Evolutionary conservation across 2,888 invertebrate species (phyloP).

Genomic region (Mythimna impura): DNA sequence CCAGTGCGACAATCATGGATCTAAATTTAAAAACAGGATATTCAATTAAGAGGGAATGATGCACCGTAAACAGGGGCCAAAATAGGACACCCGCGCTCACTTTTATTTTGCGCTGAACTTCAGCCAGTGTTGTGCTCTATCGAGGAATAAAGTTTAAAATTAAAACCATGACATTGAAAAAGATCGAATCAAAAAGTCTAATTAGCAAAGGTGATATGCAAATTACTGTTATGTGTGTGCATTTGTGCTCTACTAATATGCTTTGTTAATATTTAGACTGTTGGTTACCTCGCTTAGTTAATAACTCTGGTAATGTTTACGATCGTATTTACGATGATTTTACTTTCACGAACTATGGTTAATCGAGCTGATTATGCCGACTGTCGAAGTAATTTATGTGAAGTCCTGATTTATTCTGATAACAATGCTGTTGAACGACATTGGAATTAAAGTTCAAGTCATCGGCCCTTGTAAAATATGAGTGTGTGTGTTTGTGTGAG

Average conservation of each 20-base stretch:
- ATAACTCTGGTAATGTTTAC: conserved; percentile 44
- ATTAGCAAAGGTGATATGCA: conserved; percentile 74
- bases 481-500: conserved; percentile 28
- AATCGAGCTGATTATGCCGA: conserved; percentile 36
- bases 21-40: conserved; percentile 89
- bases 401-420: conserved; percentile 51
- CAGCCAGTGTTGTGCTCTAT: conserved; percentile 62
- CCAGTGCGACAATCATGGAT: conserved; percentile 68
- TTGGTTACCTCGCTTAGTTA: conserved; percentile 62
- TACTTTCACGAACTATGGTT: conserved; percentile 43
- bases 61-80: conserved; percentile 86
- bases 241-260: conserved; percentile 69
- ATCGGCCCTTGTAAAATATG: conserved; percentile 38
- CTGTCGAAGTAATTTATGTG: conserved; percentile 44
- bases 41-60: conserved; percentile 87
- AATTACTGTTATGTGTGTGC: conserved; percentile 63
- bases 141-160: conserved; percentile 52
- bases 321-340: conserved; percentile 46
- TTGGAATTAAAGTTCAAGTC: conserved; percentile 55
- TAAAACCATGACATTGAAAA: conserved; percentile 78
- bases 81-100: conserved; percentile 84
- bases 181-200: conserved; percentile 76
- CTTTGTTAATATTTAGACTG: conserved; percentile 68
- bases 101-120: conserved; percentile 80
- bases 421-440: conserved; percentile 43